Base-by-base conservation (phyloP, 2,888 invertebrate genomes). In the Geophilus truncorum region DNA sequence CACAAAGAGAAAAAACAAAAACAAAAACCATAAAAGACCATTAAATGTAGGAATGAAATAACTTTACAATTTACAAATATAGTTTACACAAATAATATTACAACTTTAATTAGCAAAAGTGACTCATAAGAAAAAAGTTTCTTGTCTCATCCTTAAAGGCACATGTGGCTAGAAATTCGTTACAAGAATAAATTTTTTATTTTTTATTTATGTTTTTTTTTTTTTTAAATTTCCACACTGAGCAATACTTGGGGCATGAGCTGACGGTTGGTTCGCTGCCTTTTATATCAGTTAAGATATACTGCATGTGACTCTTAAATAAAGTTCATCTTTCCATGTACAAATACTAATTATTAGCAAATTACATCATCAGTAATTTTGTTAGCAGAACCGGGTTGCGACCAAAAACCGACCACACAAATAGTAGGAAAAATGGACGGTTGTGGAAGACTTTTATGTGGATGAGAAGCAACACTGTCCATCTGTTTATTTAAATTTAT, bases 21-120 rank as follows among this genome's bases (percentile, higher is more conserved):
- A 23, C n/a, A 7, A 25, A 70, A 62, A 70, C 25, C 25, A 70
- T 70, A 70, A 70, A 28, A 70, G 51, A 70, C 70, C 70, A 70
- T 70, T 23, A 28, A 15, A 70, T 51, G 51, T 51, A 70, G 70
- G 70, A 70, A 70, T 70, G 70, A 70, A 70, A 70, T 25, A 70
- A 28, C 70, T 70, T 70, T 70, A 70, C 70, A 70, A 70, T 70
- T 70, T 70, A 70, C 70, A 70, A 28, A 6, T 70, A 70, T 70
- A 70, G 70, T 70, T 32, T 70, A 70, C 70, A 70, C 28, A 70
- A 70, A 70, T 70, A 70, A 70, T 70, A 70, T 70, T 70, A 70
- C 70, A 70, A 70, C 70, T 70, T 70, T 70, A 70, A 28, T 70
- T 70, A 70, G 25, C 70, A 70, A 70, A 70, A 28, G 25, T 25